Evolutionary conservation across 2,113 vertebrate genomes (phyloP).

Genomic region (Macaca mulatta): DNA sequence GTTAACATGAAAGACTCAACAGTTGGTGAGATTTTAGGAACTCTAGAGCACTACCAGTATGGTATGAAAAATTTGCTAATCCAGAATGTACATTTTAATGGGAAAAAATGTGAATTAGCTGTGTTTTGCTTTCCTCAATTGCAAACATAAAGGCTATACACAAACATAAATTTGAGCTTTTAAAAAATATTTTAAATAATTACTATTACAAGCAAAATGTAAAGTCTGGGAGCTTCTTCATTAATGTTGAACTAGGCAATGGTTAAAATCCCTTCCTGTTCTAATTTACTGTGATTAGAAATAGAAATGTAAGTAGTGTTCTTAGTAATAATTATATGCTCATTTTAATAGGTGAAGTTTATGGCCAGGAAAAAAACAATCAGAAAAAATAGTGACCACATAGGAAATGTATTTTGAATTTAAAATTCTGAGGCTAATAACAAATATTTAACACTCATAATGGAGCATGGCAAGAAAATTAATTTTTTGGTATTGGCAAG

Average conservation of each 20-base stretch:
- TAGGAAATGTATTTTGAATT: slow-evolving; percentile 26
- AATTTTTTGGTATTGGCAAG: slow-evolving; percentile 15
- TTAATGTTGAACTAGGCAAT: not conserved
- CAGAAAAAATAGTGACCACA: slow-evolving; percentile 15
- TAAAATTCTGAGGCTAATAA: slow-evolving; percentile 22
- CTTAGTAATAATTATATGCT: not conserved
- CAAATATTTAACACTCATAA: slow-evolving; percentile 29
- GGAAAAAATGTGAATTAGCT: not conserved
- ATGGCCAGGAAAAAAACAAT: not conserved
- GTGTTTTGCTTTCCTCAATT: not conserved
- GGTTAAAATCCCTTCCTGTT: slow-evolving; percentile 1
- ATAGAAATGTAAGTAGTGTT: not conserved
- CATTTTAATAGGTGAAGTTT: not conserved
- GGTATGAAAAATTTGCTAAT: not conserved
- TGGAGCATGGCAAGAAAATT: not conserved
- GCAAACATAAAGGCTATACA: not conserved
- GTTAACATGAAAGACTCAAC: slow-evolving; percentile 4
- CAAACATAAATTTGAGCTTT: slow-evolving; percentile 27
- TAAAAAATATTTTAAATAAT: not conserved
- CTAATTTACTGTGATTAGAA: not conserved
- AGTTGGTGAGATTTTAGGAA: slow-evolving; percentile 7
- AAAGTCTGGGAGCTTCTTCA: not conserved
- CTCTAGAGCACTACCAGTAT: not conserved
- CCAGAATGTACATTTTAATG: no score
- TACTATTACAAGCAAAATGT: slow-evolving; percentile 42